phyloP scores from a whole-genome alignment of 2,888 invertebrate species.

The Amblyjoppa proteus region DNA sequence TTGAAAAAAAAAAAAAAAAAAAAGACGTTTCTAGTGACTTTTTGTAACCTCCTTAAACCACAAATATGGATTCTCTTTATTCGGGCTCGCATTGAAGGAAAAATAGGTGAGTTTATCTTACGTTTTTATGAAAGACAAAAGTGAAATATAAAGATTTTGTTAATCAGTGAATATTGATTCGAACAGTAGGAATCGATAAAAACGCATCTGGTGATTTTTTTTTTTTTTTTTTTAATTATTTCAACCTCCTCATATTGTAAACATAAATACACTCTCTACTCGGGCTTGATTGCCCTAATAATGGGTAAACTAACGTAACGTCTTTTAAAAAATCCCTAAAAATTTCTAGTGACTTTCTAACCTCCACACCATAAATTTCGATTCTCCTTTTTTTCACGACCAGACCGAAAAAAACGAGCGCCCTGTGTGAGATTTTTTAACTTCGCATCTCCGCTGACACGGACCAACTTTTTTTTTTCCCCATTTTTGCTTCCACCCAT shows the following conservation, averaged over 20 bases:
- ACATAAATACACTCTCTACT: no score
- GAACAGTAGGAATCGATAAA: background rate
- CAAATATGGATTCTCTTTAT: constrained; percentile 26
- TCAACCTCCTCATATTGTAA: no score
- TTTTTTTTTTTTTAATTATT: background rate
- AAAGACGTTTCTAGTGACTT: constrained; percentile 17
- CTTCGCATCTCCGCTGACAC: background rate
- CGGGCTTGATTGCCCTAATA: no score
- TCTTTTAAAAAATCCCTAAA: background rate
- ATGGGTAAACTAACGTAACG: background rate
- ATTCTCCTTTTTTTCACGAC: background rate
- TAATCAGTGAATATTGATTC: background rate
- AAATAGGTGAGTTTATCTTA: constrained; percentile 21
- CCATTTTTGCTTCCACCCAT: background rate
- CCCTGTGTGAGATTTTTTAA: background rate
- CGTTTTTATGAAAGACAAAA: constrained; percentile 15
- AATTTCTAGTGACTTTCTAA: background rate
- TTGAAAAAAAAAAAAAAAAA: background rate
- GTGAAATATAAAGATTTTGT: background rate
- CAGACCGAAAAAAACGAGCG: background rate
- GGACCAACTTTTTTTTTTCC: background rate
- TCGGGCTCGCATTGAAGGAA: constrained; percentile 26
- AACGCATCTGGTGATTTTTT: background rate
- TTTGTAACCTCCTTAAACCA: constrained; percentile 18
- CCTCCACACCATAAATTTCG: background rate